Conservation (phyloP, 1,140 invertebrate species). For the Nasonia longicornis region DNA sequence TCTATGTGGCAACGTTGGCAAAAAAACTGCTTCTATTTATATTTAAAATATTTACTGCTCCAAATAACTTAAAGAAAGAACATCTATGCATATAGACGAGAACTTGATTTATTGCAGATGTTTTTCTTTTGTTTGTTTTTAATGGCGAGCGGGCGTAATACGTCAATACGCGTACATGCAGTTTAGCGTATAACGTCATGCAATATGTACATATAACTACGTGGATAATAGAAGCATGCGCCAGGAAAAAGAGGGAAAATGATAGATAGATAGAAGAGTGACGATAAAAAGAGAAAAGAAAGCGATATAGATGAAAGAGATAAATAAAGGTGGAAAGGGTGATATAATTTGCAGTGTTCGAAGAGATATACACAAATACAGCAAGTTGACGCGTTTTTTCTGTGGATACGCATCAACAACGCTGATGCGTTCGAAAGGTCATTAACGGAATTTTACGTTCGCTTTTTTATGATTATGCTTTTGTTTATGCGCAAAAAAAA, state of each 20-base stretch:
- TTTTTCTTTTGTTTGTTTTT: constrained; percentile 25
- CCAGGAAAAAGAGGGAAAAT: constrained; percentile 25
- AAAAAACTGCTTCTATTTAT: background rate
- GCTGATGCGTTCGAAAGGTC: constrained; percentile 22
- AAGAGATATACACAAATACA: constrained; percentile 10
- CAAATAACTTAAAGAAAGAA: background rate
- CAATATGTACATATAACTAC: constrained; percentile 59
- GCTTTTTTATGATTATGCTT: constrained; percentile 29
- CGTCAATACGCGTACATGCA: constrained; percentile 46
- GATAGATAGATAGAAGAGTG: constrained; percentile 19
- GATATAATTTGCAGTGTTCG: constrained; percentile 1
- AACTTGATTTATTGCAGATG: background rate
- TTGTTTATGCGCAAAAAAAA: constrained; percentile 4
- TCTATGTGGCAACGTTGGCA: background rate
- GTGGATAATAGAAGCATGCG: constrained; percentile 51
- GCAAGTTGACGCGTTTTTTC: background rate
- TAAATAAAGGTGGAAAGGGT: background rate
- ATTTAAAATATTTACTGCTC: constrained; percentile 3
- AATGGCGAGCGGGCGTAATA: constrained; percentile 47
- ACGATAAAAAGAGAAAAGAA: constrained; percentile 16
- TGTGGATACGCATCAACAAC: constrained; percentile 2
- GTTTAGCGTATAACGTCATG: constrained; percentile 49
- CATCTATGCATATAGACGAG: background rate
- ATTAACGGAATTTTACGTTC: constrained; percentile 35
- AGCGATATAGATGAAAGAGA: constrained; percentile 10